Percentiles rank a stretch among this genome's conserved stretches.
phyloP scores from a whole-genome alignment of 2,797 vertebrate species.

The Micrastur ruficollis region DNA sequence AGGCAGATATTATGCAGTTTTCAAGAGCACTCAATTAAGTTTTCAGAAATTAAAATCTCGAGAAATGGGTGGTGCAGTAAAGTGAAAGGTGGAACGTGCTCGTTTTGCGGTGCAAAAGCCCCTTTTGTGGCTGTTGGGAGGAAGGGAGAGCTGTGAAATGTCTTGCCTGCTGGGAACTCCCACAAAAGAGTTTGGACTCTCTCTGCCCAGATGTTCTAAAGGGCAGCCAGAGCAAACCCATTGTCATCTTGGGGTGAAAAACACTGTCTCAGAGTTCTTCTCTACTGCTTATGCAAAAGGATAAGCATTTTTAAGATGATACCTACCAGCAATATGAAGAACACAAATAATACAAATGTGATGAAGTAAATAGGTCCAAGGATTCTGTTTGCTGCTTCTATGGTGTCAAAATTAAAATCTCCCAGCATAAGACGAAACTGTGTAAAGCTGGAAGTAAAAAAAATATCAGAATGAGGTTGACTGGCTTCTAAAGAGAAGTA shows the following conservation, averaged over 20 bases:
- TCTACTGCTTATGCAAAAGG: background rate
- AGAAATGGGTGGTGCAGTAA: background rate
- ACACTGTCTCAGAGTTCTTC: background rate
- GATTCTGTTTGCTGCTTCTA: conserved; percentile 67
- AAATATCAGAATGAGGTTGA: background rate
- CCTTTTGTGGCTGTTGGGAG: background rate
- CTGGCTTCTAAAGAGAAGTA: background rate
- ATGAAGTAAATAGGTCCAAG: conserved; percentile 78
- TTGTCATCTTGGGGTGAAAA: background rate
- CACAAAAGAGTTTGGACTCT: background rate
- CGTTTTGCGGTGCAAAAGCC: background rate
- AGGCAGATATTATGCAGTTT: background rate
- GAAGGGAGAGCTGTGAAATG: background rate
- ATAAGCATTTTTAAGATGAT: background rate
- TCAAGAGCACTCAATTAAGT: background rate
- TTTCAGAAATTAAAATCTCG: background rate
- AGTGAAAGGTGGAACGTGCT: background rate
- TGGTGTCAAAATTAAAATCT: conserved; percentile 74
- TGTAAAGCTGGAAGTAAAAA: conserved; percentile 66
- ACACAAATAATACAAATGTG: conserved; percentile 75
- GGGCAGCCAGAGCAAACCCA: background rate
- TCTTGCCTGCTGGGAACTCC: background rate
- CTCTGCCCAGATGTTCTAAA: background rate
- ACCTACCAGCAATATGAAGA: conserved; percentile 78
- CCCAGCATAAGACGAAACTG: conserved; percentile 78